Percentiles rank a stretch among this genome's conserved stretches.
Conservation (phyloP, 2,113 vertebrate genomes). For the Pantherophis guttatus region DNA sequence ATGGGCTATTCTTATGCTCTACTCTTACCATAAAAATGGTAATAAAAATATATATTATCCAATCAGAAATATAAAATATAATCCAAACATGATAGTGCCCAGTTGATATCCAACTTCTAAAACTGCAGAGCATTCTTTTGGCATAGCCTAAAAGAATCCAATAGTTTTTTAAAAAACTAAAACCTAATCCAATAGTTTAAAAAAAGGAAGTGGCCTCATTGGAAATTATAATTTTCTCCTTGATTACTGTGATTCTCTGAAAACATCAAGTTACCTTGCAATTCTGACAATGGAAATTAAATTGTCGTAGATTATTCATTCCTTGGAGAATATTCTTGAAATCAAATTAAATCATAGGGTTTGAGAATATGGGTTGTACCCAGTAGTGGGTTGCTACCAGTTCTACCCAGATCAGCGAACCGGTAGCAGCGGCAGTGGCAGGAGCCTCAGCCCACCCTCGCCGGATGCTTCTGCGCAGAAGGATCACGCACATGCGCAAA, state of each 20-base stretch:
- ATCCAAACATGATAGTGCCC: neutral
- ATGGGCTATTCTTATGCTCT: neutral
- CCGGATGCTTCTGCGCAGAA: too few species aligned
- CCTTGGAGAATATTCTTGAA: neutral
- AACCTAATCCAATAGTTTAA: neutral
- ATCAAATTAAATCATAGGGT: neutral
- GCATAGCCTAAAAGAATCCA: neutral
- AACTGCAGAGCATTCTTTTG: neutral
- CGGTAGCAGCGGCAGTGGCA: too few species aligned
- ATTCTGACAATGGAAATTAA: neutral
- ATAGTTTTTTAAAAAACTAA: neutral
- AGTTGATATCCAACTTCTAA: neutral
- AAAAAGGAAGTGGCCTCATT: neutral
- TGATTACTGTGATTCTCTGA: neutral
- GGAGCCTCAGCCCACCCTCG: too few species aligned
- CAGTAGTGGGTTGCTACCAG: too few species aligned
- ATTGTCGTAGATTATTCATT: neutral
- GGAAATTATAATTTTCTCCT: neutral
- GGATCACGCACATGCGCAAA: too few species aligned
- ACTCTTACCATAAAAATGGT: accelerated
- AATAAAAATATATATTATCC: neutral
- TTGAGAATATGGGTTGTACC: neutral
- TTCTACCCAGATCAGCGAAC: too few species aligned
- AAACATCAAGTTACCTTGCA: neutral
- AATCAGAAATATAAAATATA: constrained; percentile 9